Evolutionary conservation across 2,888 invertebrate species (phyloP), one percentile per base, ranked within the genome.

Genomic region (Drosophila mulleri): DNA sequence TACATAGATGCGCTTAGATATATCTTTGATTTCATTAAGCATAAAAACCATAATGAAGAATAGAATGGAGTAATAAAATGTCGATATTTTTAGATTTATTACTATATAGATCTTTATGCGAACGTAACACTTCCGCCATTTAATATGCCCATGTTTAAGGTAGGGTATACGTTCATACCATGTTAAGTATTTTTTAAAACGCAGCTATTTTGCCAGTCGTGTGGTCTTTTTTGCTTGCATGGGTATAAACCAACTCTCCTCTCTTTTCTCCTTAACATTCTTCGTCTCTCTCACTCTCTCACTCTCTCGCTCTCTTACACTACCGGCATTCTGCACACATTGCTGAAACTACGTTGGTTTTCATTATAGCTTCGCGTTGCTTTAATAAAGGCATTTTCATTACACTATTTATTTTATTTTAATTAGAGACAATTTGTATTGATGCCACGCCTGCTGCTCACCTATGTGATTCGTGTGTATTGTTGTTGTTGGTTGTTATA

Each of bases 341-440:
- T 66, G 56, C 37, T 41, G 41, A 56, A 23, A 39, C 16, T 58
- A 45, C 61, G 66, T n/a, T 20, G 29, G 1, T 42, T 53, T 53
- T 26, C 39, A 61, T 62, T 72, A 50, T 44, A 53, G 62, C 50
- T 47, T 57, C 37, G 37, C 9, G 16, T 47, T 44, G 59, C 50
- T 39, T 58, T 61, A 66, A 67, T 73, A 56, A 57, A 67, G 67
- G 4, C 67, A 85, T 75, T 76, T 88, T 62, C 67, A 66, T 52
- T 29, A 20, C 12, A 39, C 12, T 14, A 61, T 67, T 47, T 23
- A 16, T 45, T 23, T 1, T 8, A 23, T 26, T 45, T 23, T 54
- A 75, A 83, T 86, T 75, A 65, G 53, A 53, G 63, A 62, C 72
- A 72, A 86, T 70, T 70, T 60, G 69, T 58, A 18, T 3, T 12